These are phyloP conservation scores for Deilephila elpenor DNA, from an alignment of 2,888 invertebrate species.

Conservation along the genomic window DNA sequence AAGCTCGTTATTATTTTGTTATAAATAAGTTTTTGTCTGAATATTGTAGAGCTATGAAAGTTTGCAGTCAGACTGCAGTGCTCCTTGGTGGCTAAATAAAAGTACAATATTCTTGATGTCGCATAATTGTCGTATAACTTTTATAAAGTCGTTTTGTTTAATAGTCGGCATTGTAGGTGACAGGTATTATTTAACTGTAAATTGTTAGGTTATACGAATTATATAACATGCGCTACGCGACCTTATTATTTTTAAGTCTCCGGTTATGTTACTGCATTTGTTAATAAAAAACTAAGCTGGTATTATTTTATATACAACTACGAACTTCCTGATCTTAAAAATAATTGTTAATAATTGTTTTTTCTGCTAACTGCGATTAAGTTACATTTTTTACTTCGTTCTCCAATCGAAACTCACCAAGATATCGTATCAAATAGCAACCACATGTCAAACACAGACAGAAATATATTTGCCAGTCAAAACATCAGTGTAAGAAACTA, in stretches of 20 bases:
- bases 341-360: neutral
- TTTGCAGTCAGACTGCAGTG: too few relatives aligned
- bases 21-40: too few relatives aligned
- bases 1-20: too few relatives aligned
- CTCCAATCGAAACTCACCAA: neutral
- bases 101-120: neutral
- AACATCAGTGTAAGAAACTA: neutral
- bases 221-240: neutral
- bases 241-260: neutral
- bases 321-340: too few relatives aligned
- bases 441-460: neutral
- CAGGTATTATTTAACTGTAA: neutral
- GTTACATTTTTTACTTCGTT: neutral
- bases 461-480: neutral
- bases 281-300: too few relatives aligned
- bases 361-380: neutral
- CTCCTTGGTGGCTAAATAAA: neutral
- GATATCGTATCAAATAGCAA: neutral
- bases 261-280: neutral
- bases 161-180: neutral
- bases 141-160: neutral
- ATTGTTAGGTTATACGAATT: neutral
- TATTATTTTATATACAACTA: too few relatives aligned
- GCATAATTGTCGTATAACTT: neutral
- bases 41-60: too few relatives aligned